Conservation (phyloP, 2,113 vertebrate genomes). For the Tachysurus fulvidraco region DNA sequence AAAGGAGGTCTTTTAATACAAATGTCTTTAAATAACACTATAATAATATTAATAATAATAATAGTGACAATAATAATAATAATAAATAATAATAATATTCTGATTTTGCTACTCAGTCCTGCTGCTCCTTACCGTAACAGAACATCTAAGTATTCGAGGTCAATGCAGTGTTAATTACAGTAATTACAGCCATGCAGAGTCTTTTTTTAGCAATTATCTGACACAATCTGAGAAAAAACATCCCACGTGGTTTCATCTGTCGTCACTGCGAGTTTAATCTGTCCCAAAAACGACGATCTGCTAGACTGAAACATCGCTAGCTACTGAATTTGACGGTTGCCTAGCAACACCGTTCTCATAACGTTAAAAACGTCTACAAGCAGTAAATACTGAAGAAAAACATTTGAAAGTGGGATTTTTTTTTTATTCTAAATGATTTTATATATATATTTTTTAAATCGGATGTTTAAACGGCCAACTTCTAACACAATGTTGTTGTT, state of each 20-base stretch:
- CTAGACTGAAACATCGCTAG: background rate
- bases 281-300: background rate
- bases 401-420: background rate
- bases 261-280: background rate
- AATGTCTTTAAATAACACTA: background rate
- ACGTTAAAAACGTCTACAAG: background rate
- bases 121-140: background rate
- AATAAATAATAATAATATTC: background rate
- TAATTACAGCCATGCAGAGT: background rate
- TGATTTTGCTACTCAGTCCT: no score
- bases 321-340: background rate
- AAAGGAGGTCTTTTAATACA: no score
- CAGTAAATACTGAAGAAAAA: background rate
- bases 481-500: background rate
- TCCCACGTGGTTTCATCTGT: background rate
- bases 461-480: background rate
- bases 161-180: background rate
- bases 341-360: background rate
- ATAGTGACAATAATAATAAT: no score
- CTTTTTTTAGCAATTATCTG: background rate
- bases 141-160: background rate
- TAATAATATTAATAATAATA: background rate
- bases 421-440: background rate
- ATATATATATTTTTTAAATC: background rate
- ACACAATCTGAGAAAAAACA: slow-evolving; percentile 1